Evolutionary conservation across 1,140 invertebrate genomes (phyloP), one percentile per base, ranked within the genome.

Genomic region (Maconellicoccus hirsutus): DNA sequence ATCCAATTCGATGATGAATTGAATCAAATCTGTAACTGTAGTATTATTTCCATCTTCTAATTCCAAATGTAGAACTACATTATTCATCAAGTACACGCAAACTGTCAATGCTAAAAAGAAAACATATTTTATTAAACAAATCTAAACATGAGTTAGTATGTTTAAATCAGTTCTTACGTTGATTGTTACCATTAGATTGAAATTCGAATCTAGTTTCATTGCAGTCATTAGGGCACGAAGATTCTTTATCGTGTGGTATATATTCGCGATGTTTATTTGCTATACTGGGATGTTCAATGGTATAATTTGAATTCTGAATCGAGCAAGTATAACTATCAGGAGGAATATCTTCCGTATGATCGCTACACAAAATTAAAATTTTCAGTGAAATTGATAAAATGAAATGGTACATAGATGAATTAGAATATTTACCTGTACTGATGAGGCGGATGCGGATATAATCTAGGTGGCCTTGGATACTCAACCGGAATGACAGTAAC

Each of bases 31-130:
- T 59, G 82, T 79, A 12, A 81, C 80, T 4, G 82, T 83, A 16
- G 79, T 79, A 39, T 79, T 77, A 21, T 78, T 78, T 38, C 81
- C 82, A 61, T 87, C 84, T 75, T 89, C 87, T 78, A 88, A 85
- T 76, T 89, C 86, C 79, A 89, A 84, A 80, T 87, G 84, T 38
- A 89, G 80, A 8, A 86, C 86, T 22, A 84, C 81, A 1, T 83
- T 81, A 22, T 83, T 86, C 83, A 88, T 86, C 33, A 88, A 78
- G 76, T 88, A 89, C 2, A 88, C 82, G 75, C 86, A 87, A 14
- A 77, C 70, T 42, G 72, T 72, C 10, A 75, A 52, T n/a, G 70
- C 77, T 77, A 71, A 71, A 74, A 73, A 71, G 12, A 71, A n/a
- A 69, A 59, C 26, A 69, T 66, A 23, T 63, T 71, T 23, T 27